Percentiles rank a stretch among this genome's conserved stretches.
These are phyloP conservation scores for Daktulosphaira vitifoliae DNA, from an alignment of 1,140 invertebrate species.

Conservation along the genomic window DNA sequence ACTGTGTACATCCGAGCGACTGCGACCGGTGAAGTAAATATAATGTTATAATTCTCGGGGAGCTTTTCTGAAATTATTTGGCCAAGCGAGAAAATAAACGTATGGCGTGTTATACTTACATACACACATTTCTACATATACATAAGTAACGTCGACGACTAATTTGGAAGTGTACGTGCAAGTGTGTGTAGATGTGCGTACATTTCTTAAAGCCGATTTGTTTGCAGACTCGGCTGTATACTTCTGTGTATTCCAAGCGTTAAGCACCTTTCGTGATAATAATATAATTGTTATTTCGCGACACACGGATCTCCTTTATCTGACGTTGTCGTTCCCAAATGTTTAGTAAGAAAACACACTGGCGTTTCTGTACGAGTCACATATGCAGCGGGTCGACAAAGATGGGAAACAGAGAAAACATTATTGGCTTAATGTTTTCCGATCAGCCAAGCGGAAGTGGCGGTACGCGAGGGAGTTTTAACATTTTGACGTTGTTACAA, in stretches of 20 bases:
- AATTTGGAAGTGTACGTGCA: not conserved
- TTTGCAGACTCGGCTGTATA: slow-evolving; percentile 6
- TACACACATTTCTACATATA: too few relatives aligned
- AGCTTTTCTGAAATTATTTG: not conserved
- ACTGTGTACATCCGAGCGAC: too few relatives aligned
- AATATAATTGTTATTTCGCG: slow-evolving; percentile 24
- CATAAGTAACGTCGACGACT: not conserved
- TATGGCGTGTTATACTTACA: too few relatives aligned
- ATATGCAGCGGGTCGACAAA: too few relatives aligned
- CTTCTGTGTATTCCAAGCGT: too few relatives aligned
- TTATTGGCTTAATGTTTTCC: slow-evolving; percentile 33
- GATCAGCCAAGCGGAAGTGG: slow-evolving; percentile 27
- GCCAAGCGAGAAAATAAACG: slow-evolving; percentile 13
- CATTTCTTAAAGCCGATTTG: slow-evolving; percentile 21
- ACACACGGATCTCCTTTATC: not conserved
- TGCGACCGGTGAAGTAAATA: not conserved
- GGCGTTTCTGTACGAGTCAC: not conserved
- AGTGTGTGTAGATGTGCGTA: not conserved
- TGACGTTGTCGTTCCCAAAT: too few relatives aligned
- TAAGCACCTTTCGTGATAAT: not conserved
- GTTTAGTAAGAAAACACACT: too few relatives aligned
- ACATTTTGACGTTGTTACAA: slow-evolving; percentile 21
- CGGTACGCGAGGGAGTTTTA: slow-evolving; percentile 24
- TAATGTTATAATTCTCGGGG: not conserved
- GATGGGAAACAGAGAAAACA: slow-evolving; percentile 11